Percentiles rank a stretch among this genome's conserved stretches.
phyloP scores from a whole-genome alignment of 2,113 vertebrate species.

The Struthio camelus region DNA sequence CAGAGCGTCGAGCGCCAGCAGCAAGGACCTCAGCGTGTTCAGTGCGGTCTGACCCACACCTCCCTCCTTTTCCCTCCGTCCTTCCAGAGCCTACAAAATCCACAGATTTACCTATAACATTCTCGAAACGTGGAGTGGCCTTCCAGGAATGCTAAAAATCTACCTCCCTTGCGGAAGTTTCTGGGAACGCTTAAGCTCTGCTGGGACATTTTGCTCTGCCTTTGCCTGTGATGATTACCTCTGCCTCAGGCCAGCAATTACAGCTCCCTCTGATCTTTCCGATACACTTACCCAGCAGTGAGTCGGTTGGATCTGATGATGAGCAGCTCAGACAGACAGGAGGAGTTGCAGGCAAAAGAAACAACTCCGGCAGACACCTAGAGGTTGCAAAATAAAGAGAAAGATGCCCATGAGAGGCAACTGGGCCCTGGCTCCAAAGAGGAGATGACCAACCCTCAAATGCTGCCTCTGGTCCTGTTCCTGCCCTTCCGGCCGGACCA shows the following conservation, averaged over 20 bases:
- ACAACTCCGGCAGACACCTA: not conserved
- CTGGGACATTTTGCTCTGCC: not conserved
- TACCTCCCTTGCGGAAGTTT: not conserved
- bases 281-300: not conserved
- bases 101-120: not conserved
- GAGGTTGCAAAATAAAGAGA: not conserved
- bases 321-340: not conserved
- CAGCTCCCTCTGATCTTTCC: not conserved
- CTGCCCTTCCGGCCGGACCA: not conserved
- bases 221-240: not conserved
- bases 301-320: accelerated
- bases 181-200: not conserved
- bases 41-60: accelerated
- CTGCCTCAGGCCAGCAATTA: not conserved
- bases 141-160: not conserved
- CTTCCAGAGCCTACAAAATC: not conserved
- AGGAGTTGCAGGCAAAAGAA: not conserved
- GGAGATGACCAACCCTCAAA: not conserved
- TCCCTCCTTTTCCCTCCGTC: not conserved
- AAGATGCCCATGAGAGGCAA: not conserved
- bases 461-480: not conserved
- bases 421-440: not conserved
- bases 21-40: not conserved
- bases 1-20: accelerated
- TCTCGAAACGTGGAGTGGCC: accelerated